These are phyloP conservation scores for Sarcophilus harrisii DNA, from an alignment of 2,797 vertebrate genomes.

Conservation along the genomic window DNA sequence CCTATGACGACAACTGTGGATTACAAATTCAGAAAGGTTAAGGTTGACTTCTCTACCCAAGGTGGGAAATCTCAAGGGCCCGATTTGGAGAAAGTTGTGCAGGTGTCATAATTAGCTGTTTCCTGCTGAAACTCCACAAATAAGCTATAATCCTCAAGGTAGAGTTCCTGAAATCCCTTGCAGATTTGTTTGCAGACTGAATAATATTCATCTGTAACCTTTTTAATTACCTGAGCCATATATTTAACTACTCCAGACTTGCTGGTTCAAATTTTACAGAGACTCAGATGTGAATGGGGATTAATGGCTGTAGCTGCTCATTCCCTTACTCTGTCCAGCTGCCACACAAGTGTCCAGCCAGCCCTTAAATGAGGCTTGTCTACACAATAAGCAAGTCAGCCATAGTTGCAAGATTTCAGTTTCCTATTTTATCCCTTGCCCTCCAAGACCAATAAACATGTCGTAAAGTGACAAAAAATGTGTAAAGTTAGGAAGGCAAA, in stretches of 20 bases:
- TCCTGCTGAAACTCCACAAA: slow-evolving; percentile 81
- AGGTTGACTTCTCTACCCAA: slow-evolving; percentile 72
- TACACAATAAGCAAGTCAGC: slow-evolving; percentile 65
- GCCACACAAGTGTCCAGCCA: not conserved
- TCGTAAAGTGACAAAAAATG: slow-evolving; percentile 75
- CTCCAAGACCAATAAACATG: slow-evolving; percentile 79
- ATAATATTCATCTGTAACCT: slow-evolving; percentile 80
- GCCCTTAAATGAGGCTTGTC: slow-evolving; percentile 57
- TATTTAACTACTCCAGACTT: slow-evolving; percentile 78
- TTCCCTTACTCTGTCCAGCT: not conserved
- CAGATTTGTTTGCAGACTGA: slow-evolving; percentile 82
- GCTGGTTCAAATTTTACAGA: slow-evolving; percentile 71
- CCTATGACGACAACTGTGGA: slow-evolving; percentile 43
- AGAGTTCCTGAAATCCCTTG: slow-evolving; percentile 75
- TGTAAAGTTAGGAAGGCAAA: slow-evolving; percentile 79
- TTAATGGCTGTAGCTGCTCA: slow-evolving; percentile 73
- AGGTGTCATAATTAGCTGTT: slow-evolving; percentile 87
- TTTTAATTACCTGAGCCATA: slow-evolving; percentile 79
- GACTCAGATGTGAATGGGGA: slow-evolving; percentile 72
- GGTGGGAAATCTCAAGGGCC: slow-evolving; percentile 76
- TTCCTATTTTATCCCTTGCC: slow-evolving; percentile 71
- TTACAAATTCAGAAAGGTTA: slow-evolving; percentile 61
- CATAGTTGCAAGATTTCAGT: slow-evolving; percentile 44
- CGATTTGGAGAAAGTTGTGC: slow-evolving; percentile 75
- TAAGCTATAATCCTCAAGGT: slow-evolving; percentile 82